A percentile compares a stretch with the other conserved stretches of the same genome.
Conservation (phyloP, 2,113 vertebrate species). For the Prochilodus magdalenae region DNA sequence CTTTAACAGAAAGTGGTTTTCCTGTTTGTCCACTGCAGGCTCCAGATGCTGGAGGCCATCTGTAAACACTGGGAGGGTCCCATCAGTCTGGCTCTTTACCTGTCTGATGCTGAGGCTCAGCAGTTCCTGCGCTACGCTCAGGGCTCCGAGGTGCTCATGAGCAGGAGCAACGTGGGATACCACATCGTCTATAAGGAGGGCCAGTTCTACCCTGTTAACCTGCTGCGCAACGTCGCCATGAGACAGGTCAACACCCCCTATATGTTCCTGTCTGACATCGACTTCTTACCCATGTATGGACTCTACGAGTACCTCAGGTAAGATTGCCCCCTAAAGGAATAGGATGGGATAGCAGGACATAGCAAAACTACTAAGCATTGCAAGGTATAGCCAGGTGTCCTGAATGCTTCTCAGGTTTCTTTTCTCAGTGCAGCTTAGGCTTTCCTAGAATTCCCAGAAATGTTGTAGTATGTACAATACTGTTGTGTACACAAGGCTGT, state of each 20-base stretch:
- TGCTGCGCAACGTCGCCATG: conserved; percentile 96
- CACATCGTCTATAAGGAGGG: conserved; percentile 99
- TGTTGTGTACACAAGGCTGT: no score
- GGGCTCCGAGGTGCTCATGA: conserved; percentile 95
- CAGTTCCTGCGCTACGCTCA: conserved; percentile 99
- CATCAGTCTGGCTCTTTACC: conserved; percentile 96
- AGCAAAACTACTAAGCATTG: no score
- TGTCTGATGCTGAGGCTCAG: conserved; percentile 96
- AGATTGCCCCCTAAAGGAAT: conserved; percentile 27
- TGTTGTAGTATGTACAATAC: no score
- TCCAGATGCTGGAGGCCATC: conserved; percentile 99
- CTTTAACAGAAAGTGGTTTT: conserved; percentile 13
- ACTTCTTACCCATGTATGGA: conserved; percentile 99
- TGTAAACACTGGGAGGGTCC: conserved; percentile 99
- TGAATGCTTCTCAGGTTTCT: no score
- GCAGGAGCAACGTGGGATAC: conserved; percentile 93
- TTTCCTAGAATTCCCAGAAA: no score
- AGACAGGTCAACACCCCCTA: conserved; percentile 95
- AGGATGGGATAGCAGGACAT: no score
- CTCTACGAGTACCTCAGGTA: conserved; percentile 99
- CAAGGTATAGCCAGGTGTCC: no score
- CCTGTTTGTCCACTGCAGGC: conserved; percentile 71
- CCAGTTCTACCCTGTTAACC: conserved; percentile 98
- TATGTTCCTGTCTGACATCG: conserved; percentile 97
- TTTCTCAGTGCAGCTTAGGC: no score